phyloP scores from a whole-genome alignment of 2,113 vertebrate species.

The Notechis scutatus region DNA sequence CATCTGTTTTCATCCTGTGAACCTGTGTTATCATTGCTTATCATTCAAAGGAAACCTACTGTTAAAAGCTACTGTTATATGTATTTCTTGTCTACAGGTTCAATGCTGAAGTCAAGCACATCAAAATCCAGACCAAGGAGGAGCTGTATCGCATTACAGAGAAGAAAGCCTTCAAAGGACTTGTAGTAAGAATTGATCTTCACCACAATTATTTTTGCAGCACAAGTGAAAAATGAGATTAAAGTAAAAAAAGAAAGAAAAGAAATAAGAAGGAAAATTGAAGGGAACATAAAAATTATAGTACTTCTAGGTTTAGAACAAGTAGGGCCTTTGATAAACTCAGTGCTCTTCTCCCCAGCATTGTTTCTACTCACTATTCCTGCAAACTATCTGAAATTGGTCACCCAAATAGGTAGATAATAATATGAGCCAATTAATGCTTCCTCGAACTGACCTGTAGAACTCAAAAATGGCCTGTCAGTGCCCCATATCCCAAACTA shows the following conservation, averaged over 20 bases:
- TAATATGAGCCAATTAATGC: not conserved
- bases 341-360: not conserved
- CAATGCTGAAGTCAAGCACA: conserved; percentile 86
- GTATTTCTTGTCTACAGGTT: conserved; percentile 67
- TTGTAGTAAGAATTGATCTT: conserved; percentile 71
- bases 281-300: not conserved
- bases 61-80: not conserved
- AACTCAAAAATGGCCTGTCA: not conserved
- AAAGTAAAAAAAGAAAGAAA: not conserved
- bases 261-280: not conserved
- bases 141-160: conserved; percentile 90
- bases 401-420: not conserved
- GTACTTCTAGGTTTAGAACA: not conserved
- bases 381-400: not conserved
- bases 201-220: not conserved
- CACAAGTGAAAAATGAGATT: not conserved
- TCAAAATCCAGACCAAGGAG: conserved; percentile 82
- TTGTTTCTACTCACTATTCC: not conserved
- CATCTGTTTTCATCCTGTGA: not conserved
- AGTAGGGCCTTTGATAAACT: not conserved
- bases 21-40: not conserved
- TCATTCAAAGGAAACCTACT: not conserved
- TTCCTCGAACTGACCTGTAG: not conserved
- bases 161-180: conserved; percentile 87
- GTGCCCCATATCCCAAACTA: not conserved